These are phyloP conservation scores for Lissocephala sabroskyi DNA, from an alignment of 2,888 invertebrate genomes.

Conservation along the genomic window DNA sequence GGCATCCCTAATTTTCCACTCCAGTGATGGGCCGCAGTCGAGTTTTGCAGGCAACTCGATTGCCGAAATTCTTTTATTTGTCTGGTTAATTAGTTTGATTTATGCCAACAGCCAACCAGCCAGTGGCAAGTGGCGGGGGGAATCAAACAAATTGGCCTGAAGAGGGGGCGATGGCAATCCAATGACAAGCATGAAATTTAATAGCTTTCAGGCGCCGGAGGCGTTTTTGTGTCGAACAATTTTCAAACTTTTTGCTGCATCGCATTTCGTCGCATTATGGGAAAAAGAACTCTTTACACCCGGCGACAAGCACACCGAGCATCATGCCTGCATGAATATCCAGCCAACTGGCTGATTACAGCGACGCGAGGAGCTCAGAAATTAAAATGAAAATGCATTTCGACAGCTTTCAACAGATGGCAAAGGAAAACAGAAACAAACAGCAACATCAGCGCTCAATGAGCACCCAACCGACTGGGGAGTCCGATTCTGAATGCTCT, in stretches of 20 bases:
- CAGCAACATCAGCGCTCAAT: background rate
- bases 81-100: no score
- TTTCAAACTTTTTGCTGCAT: background rate
- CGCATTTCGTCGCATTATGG: background rate
- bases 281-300: background rate
- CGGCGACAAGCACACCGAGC: no score
- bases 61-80: no score
- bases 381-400: slow-evolving; percentile 2
- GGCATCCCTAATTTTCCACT: no score
- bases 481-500: no score
- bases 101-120: background rate
- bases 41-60: no score
- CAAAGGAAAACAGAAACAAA: background rate
- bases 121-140: no score
- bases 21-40: no score
- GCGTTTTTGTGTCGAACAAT: background rate
- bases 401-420: background rate
- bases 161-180: background rate
- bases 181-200: background rate
- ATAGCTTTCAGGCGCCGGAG: background rate
- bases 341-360: background rate
- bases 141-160: background rate
- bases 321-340: no score
- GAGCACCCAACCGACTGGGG: no score
- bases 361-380: background rate